A percentile compares a stretch with the other conserved stretches of the same genome.
These are phyloP conservation scores for Piaya cayana DNA, from an alignment of 2,113 vertebrate species.

Conservation along the genomic window DNA sequence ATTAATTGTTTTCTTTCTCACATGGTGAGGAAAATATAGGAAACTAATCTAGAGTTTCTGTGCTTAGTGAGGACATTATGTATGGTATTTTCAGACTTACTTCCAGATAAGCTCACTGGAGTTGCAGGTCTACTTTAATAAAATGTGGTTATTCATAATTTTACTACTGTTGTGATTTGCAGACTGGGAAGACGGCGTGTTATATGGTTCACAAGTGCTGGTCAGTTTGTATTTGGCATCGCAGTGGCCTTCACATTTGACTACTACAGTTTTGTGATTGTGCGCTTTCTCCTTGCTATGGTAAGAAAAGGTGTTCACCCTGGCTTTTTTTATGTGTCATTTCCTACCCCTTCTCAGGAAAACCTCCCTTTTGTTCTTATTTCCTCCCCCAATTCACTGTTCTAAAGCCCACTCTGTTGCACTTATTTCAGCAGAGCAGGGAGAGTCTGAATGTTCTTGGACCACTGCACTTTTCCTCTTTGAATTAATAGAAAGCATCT, in stretches of 20 bases:
- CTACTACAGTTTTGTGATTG: slow-evolving; percentile 84
- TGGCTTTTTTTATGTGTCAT: neutral
- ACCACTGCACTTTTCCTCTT: slow-evolving; percentile 62
- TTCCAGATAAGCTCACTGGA: neutral
- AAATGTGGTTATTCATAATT: neutral
- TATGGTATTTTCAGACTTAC: neutral
- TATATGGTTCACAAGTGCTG: slow-evolving; percentile 84
- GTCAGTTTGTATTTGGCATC: slow-evolving; percentile 86
- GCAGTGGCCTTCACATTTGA: slow-evolving; percentile 83
- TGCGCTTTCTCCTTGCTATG: slow-evolving; percentile 90
- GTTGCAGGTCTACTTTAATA: neutral
- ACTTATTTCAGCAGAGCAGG: slow-evolving; percentile 68
- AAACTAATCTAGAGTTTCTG: neutral
- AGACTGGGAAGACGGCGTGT: slow-evolving; percentile 86
- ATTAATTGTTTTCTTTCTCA: neutral
- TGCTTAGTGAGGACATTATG: neutral
- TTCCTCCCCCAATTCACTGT: slow-evolving; percentile 33
- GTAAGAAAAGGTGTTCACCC: slow-evolving; percentile 75
- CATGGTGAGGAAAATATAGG: neutral
- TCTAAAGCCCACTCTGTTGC: slow-evolving; percentile 66
- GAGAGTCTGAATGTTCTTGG: slow-evolving; percentile 64
- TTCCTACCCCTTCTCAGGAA: slow-evolving; percentile 46
- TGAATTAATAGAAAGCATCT: slow-evolving; percentile 61
- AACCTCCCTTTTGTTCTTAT: slow-evolving; percentile 24
- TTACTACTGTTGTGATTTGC: slow-evolving; percentile 22